phyloP scores from a whole-genome alignment of 2,113 vertebrate genomes.

The Mionectes macconnelli region DNA sequence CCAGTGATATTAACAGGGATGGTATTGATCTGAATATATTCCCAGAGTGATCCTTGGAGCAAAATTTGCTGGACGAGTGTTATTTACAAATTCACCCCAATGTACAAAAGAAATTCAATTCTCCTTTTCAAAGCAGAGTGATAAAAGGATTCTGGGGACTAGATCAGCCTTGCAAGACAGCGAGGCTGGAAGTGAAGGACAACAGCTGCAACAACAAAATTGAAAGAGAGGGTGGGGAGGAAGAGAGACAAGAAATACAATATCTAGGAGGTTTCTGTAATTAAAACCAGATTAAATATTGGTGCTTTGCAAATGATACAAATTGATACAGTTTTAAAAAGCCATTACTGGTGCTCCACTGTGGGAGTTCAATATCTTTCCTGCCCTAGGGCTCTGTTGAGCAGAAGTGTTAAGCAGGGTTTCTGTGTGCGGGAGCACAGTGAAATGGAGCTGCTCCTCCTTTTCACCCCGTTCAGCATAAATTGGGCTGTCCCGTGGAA shows the following conservation, averaged over 20 bases:
- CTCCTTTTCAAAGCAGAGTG: slow-evolving; percentile 18
- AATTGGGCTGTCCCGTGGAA: slow-evolving; percentile 4
- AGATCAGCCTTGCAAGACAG: not conserved
- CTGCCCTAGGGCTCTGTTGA: slow-evolving; percentile 36
- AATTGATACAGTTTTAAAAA: slow-evolving; percentile 40
- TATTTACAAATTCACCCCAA: slow-evolving; percentile 46
- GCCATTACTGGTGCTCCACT: not conserved
- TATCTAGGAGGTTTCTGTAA: not conserved
- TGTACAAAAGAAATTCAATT: slow-evolving; percentile 50
- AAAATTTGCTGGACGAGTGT: slow-evolving; percentile 37
- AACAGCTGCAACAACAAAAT: not conserved
- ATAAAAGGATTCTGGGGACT: slow-evolving; percentile 39
- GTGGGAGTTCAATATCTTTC: slow-evolving; percentile 35
- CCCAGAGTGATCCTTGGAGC: slow-evolving; percentile 38
- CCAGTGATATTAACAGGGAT: slow-evolving; percentile 35
- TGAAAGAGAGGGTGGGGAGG: not conserved
- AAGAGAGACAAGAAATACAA: not conserved
- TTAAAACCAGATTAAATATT: slow-evolving; percentile 37
- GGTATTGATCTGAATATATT: slow-evolving; percentile 58
- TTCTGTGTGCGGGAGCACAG: not conserved
- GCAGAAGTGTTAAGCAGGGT: slow-evolving; percentile 16
- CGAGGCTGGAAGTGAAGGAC: not conserved
- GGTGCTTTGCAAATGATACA: not conserved
- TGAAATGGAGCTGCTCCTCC: slow-evolving; percentile 13
- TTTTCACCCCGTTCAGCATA: slow-evolving; percentile 33